phyloP scores from a whole-genome alignment of 92 coral and sea anemone genomes.

The Ricordea florida region DNA sequence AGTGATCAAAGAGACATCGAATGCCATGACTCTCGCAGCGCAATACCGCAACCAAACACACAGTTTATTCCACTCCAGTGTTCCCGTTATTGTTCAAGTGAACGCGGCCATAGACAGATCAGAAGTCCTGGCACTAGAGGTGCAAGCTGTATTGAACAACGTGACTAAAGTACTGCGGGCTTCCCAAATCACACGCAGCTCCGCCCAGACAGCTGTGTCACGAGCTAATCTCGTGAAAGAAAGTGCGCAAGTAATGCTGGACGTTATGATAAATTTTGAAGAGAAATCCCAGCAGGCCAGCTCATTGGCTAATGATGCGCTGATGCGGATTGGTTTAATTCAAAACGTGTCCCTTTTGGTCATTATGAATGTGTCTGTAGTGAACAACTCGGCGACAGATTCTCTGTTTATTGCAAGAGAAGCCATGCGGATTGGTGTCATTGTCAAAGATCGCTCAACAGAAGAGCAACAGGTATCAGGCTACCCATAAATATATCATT shows the following conservation, averaged over 20 bases:
- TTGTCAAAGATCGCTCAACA: constrained; percentile 20
- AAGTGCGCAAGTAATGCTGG: constrained; percentile 55
- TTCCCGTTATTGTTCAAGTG: constrained; percentile 55
- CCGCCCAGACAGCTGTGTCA: constrained; percentile 54
- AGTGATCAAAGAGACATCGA: background rate
- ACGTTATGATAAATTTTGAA: constrained; percentile 54
- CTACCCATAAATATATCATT: background rate
- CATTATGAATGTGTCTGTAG: constrained; percentile 52
- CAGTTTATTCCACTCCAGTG: constrained; percentile 57
- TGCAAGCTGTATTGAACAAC: constrained; percentile 31
- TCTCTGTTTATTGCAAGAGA: constrained; percentile 32
- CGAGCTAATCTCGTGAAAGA: constrained; percentile 50
- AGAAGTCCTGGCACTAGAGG: constrained; percentile 41
- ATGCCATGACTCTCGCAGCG: background rate
- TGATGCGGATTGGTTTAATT: constrained; percentile 5
- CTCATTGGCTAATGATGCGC: constrained; percentile 33
- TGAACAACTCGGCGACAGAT: constrained; percentile 45
- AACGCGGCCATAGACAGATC: constrained; percentile 64
- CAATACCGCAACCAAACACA: constrained; percentile 36
- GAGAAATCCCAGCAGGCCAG: constrained; percentile 39
- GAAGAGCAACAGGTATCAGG: constrained; percentile 48
- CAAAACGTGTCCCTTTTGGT: constrained; percentile 5
- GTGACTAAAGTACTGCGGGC: constrained; percentile 18
- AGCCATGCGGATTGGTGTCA: constrained; percentile 46
- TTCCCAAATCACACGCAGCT: constrained; percentile 8